Conservation (phyloP, 2,888 invertebrate genomes). For the Drosophila antonietae region DNA sequence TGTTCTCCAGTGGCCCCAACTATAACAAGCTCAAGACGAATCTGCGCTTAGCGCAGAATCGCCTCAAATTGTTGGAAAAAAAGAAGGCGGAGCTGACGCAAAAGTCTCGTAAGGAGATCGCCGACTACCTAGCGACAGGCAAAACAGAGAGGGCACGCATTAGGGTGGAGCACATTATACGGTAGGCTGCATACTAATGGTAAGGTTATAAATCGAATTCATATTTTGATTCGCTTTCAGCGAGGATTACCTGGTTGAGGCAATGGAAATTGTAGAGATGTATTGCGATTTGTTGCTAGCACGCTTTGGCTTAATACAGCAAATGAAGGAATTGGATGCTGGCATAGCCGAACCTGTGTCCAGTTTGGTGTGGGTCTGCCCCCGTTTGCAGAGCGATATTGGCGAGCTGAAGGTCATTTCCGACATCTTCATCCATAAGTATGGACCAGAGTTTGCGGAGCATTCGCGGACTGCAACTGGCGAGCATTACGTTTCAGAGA, state of each 20-base stretch:
- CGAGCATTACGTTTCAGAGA: conserved; percentile 94
- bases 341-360: conserved; percentile 98
- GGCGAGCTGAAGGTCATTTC: conserved; percentile 92
- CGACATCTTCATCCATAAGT: conserved; percentile 94
- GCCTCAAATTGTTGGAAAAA: conserved; percentile 97
- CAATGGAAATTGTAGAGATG: conserved; percentile 99
- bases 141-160: conserved; percentile 97
- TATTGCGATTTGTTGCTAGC: conserved; percentile 98
- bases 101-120: conserved; percentile 97
- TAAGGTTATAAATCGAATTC: neutral
- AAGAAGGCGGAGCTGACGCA: conserved; percentile 98
- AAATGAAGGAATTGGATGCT: conserved; percentile 98
- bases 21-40: conserved; percentile 99
- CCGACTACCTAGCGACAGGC: conserved; percentile 95
- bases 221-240: conserved; percentile 84
- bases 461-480: conserved; percentile 95
- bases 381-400: conserved; percentile 94
- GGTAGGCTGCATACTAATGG: conserved; percentile 84
- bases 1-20: conserved; percentile 97
- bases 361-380: conserved; percentile 96
- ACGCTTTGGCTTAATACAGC: conserved; percentile 97
- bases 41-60: conserved; percentile 95
- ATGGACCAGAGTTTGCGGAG: conserved; percentile 96
- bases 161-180: conserved; percentile 98
- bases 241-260: conserved; percentile 99